A percentile compares a stretch with the other conserved stretches of the same genome.
Evolutionary conservation across 2,113 vertebrate genomes (phyloP).

Genomic region (Bombycilla garrulus): DNA sequence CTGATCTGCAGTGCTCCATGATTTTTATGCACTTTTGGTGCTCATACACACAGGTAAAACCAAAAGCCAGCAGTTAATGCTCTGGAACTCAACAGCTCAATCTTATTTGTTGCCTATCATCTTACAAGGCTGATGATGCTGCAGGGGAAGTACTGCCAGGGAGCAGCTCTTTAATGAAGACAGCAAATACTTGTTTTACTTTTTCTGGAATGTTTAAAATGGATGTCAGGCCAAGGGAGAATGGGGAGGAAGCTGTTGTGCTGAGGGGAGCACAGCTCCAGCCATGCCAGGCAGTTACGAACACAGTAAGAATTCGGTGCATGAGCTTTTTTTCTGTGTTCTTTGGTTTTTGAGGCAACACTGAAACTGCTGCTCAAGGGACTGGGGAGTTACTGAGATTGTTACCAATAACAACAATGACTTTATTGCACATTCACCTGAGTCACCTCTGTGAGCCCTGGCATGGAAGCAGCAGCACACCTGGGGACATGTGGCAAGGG

Average conservation of each 20-base stretch:
- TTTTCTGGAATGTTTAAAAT: background rate
- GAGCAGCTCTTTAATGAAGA: background rate
- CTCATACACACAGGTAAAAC: background rate
- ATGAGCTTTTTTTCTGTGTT: fast-evolving
- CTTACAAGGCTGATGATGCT: background rate
- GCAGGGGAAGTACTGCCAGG: background rate
- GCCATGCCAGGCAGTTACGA: fast-evolving
- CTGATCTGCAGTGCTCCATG: background rate
- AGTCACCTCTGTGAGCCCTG: background rate
- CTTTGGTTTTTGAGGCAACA: background rate
- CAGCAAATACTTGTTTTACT: background rate
- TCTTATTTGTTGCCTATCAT: background rate
- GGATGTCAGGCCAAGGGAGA: background rate
- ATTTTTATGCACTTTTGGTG: background rate
- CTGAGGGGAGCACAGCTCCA: background rate
- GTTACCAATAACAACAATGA: background rate
- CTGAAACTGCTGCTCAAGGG: background rate
- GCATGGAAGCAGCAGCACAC: background rate
- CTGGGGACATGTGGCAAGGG: fast-evolving
- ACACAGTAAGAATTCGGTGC: fast-evolving
- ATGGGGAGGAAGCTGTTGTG: background rate
- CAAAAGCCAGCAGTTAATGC: background rate
- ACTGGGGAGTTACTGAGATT: background rate
- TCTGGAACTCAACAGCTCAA: background rate
- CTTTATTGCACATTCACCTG: background rate